Evolutionary conservation across 1,140 invertebrate species (phyloP).

Genomic region (Drosophila chauvacae): DNA sequence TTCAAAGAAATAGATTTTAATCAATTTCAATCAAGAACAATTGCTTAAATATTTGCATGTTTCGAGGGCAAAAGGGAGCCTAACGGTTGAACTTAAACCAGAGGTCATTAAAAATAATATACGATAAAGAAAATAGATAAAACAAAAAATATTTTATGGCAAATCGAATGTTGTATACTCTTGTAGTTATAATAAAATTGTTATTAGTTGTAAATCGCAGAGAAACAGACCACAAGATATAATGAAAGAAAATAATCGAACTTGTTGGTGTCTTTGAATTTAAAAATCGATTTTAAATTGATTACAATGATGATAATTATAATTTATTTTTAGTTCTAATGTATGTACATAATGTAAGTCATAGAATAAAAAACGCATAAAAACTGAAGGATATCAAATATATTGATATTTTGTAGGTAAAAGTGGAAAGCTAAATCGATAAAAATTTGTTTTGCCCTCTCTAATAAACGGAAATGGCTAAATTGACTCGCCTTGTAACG

Average conservation of each 20-base stretch:
- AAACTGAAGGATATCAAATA: too few relatives aligned
- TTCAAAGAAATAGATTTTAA: constrained; percentile 48
- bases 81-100: background rate
- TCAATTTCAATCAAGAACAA: constrained; percentile 55
- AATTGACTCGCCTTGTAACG: background rate
- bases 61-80: constrained; percentile 1
- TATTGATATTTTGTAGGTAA: background rate
- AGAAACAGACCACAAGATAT: background rate
- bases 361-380: too few relatives aligned
- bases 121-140: background rate
- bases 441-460: background rate
- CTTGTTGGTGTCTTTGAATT: background rate
- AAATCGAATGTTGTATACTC: background rate
- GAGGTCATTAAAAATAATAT: background rate
- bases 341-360: too few relatives aligned
- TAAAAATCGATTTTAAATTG: too few relatives aligned
- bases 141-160: background rate
- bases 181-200: background rate
- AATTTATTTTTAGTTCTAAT: too few relatives aligned
- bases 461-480: background rate
- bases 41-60: constrained; percentile 40
- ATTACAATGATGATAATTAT: too few relatives aligned
- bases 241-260: background rate
- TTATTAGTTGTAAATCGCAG: too few relatives aligned
- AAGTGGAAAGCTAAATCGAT: too few relatives aligned